Percentiles rank a stretch among this genome's conserved stretches.
Evolutionary conservation across 2,888 invertebrate species (phyloP).

Genomic region (Tortrix viridana): DNA sequence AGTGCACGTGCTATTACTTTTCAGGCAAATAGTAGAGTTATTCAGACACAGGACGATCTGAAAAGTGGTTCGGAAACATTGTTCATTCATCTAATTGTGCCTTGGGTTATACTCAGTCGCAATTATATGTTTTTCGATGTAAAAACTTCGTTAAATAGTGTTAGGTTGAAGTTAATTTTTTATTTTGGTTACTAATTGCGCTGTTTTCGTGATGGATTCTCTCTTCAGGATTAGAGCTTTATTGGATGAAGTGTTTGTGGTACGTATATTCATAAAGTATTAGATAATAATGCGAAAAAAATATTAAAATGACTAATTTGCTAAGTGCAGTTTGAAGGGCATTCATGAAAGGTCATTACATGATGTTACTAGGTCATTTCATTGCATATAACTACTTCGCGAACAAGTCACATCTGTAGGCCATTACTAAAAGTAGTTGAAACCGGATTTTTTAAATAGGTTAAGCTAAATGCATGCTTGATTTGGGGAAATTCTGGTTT

Average conservation of each 20-base stretch:
- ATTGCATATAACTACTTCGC: conserved; percentile 1
- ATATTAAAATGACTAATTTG: conserved; percentile 39
- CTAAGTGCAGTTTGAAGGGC: conserved; percentile 49
- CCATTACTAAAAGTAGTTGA: not conserved
- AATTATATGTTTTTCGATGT: conserved; percentile 43
- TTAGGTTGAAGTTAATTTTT: conserved; percentile 57
- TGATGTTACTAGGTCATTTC: conserved; percentile 16
- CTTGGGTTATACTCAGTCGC: conserved; percentile 37
- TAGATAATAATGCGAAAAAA: not conserved
- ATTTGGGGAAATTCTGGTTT: not conserved
- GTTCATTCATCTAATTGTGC: conserved; percentile 42
- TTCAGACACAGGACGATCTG: conserved; percentile 53
- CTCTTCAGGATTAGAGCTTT: conserved; percentile 51
- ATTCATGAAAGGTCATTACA: conserved; percentile 55
- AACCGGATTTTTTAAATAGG: not conserved
- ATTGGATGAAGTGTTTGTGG: conserved; percentile 76
- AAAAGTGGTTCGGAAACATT: conserved; percentile 44
- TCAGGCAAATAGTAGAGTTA: conserved; percentile 68
- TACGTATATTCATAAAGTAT: conserved; percentile 58
- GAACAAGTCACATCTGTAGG: not conserved
- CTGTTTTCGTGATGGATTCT: conserved; percentile 55
- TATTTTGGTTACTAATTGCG: conserved; percentile 67
- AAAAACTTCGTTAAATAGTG: conserved; percentile 59
- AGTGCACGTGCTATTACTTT: conserved; percentile 82
- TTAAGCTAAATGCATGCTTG: conserved; percentile 1